Conservation (phyloP, 2,797 vertebrate genomes). For the Rhabdomys pumilio region DNA sequence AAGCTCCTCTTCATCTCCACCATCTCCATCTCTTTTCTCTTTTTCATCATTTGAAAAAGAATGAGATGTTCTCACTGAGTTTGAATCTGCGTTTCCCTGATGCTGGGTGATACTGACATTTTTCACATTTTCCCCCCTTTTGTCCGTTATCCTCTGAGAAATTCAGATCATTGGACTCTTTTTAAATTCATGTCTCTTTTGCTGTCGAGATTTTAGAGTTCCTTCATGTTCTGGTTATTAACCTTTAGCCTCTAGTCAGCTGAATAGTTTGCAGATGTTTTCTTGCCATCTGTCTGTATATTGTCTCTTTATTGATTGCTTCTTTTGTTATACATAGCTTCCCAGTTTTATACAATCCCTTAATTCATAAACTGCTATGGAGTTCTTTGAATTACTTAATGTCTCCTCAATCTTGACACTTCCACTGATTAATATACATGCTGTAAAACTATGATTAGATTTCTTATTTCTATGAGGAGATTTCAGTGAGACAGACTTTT, state of each 20-base stretch:
- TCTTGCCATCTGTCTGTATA: neutral
- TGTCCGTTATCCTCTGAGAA: neutral
- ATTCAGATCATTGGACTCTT: neutral
- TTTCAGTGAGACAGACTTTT: slow-evolving; percentile 9
- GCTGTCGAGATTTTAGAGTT: neutral
- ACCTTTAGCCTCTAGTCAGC: too few relatives aligned
- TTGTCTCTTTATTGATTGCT: neutral
- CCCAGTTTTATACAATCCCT: neutral
- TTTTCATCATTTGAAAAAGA: neutral
- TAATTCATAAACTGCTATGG: neutral
- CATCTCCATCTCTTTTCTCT: neutral
- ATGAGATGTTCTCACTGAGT: neutral
- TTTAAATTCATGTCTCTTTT: neutral
- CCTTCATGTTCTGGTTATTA: neutral
- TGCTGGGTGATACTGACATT: neutral
- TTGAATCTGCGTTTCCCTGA: neutral
- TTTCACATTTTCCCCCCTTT: neutral
- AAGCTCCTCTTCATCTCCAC: neutral
- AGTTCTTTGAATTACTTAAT: neutral
- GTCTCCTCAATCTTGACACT: neutral
- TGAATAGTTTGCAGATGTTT: neutral
- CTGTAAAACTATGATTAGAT: neutral
- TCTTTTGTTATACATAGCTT: neutral
- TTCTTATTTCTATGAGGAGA: neutral
- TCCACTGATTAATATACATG: neutral